These are phyloP conservation scores for Drosophila robusta DNA, from an alignment of 2,888 invertebrate genomes.

Conservation along the genomic window DNA sequence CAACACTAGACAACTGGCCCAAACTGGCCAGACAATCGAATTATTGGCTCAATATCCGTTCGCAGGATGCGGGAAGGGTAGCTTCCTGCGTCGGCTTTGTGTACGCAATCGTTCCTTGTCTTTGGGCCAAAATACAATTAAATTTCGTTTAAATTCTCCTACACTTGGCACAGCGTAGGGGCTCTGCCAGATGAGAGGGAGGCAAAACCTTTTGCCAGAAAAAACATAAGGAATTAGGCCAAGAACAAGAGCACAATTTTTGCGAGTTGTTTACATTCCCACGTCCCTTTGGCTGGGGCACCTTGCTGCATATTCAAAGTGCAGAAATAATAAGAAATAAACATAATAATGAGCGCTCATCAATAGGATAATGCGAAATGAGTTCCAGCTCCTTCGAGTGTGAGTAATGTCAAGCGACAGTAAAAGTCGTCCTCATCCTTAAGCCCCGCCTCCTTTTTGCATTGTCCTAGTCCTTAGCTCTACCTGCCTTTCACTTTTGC, in stretches of 20 bases:
- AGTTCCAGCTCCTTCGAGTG: slow-evolving; percentile 68
- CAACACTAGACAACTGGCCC: slow-evolving; percentile 38
- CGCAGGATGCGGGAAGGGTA: slow-evolving; percentile 50
- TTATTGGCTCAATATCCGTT: slow-evolving; percentile 79
- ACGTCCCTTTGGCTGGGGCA: slow-evolving; percentile 59
- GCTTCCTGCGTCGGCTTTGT: slow-evolving; percentile 48
- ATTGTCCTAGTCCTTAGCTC: slow-evolving; percentile 8
- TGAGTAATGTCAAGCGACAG: slow-evolving; percentile 63
- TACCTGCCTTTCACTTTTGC: slow-evolving; percentile 35
- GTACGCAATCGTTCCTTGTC: slow-evolving; percentile 32
- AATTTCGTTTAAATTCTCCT: slow-evolving; percentile 70
- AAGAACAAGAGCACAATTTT: slow-evolving; percentile 12
- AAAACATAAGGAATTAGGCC: slow-evolving; percentile 10
- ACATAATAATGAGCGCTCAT: slow-evolving; percentile 77
- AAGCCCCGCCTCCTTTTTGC: slow-evolving; percentile 14
- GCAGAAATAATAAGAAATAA: slow-evolving; percentile 51
- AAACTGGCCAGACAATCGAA: slow-evolving; percentile 66
- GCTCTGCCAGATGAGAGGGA: not conserved
- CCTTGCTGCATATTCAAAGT: slow-evolving; percentile 71
- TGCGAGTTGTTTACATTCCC: slow-evolving; percentile 75
- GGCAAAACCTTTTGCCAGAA: slow-evolving; percentile 44
- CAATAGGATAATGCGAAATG: slow-evolving; percentile 79
- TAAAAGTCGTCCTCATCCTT: slow-evolving; percentile 58
- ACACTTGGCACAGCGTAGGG: slow-evolving; percentile 37
- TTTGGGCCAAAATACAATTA: slow-evolving; percentile 70